Conservation (phyloP, 2,113 vertebrate genomes). For the Macquaria australasica region DNA sequence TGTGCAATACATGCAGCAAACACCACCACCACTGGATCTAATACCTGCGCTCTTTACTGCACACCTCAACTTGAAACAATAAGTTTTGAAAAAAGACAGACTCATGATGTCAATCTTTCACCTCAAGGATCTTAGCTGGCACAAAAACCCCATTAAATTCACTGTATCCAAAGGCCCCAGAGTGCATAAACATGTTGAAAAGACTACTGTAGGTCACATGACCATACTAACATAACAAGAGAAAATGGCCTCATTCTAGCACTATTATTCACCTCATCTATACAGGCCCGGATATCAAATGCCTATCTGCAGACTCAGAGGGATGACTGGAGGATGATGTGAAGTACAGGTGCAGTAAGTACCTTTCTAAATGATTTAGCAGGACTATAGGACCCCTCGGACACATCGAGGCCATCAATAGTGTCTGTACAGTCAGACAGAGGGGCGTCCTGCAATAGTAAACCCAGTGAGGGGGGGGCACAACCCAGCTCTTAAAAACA, state of each 20-base stretch:
- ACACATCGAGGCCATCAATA: constrained; percentile 98
- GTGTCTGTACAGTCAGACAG: constrained; percentile 99
- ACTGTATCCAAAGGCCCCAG: not conserved
- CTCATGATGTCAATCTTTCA: not conserved
- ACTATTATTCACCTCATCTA: not conserved
- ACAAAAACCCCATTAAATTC: not conserved
- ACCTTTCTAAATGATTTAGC: constrained; percentile 99
- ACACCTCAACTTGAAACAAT: not conserved
- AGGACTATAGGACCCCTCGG: constrained; percentile 97
- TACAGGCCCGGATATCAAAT: not conserved
- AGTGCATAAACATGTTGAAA: not conserved
- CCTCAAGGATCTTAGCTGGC: not conserved
- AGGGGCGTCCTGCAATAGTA: constrained; percentile 98
- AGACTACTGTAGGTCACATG: not conserved
- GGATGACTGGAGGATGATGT: constrained; percentile 41
- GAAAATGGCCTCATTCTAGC: not conserved
- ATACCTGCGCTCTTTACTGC: not conserved
- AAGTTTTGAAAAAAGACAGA: not conserved
- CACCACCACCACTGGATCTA: not conserved
- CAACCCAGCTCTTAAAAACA: constrained; percentile 81
- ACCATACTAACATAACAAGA: not conserved
- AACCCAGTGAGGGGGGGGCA: constrained; percentile 91
- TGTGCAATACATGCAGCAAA: not conserved
- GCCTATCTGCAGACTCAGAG: constrained; percentile 17
- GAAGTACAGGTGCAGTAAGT: constrained; percentile 83